Conservation (phyloP, 2,113 vertebrate genomes). For the Pterocles orientalis region DNA sequence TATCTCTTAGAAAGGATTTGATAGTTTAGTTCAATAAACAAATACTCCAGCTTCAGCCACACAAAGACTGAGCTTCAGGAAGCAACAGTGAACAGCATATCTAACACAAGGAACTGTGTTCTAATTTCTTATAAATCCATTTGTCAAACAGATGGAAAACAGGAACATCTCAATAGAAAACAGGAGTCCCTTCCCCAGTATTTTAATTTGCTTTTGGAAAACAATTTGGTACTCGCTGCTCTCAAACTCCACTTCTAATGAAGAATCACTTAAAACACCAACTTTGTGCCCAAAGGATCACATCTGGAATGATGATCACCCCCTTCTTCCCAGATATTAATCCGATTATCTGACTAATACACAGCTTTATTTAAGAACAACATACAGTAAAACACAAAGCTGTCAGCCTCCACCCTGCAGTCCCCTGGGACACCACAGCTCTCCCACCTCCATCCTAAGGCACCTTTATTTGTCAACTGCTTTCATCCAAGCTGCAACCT, state of each 20-base stretch:
- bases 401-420: background rate
- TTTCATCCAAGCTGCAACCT: background rate
- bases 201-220: background rate
- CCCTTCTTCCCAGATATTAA: background rate
- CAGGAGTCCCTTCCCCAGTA: background rate
- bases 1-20: background rate
- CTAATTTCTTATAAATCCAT: background rate
- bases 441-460: background rate
- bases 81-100: background rate
- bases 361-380: background rate
- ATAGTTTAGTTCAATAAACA: background rate
- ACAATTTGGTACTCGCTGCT: background rate
- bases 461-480: background rate
- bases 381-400: fast-evolving
- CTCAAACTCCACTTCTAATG: background rate
- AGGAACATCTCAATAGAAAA: background rate
- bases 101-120: background rate
- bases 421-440: background rate
- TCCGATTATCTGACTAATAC: background rate
- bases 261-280: background rate
- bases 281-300: background rate
- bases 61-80: background rate
- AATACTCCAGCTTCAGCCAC: background rate
- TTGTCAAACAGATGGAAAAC: background rate
- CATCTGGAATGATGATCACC: background rate